These are phyloP conservation scores for Aegotheles bennettii DNA, from an alignment of 2,113 vertebrate genomes.

Conservation along the genomic window DNA sequence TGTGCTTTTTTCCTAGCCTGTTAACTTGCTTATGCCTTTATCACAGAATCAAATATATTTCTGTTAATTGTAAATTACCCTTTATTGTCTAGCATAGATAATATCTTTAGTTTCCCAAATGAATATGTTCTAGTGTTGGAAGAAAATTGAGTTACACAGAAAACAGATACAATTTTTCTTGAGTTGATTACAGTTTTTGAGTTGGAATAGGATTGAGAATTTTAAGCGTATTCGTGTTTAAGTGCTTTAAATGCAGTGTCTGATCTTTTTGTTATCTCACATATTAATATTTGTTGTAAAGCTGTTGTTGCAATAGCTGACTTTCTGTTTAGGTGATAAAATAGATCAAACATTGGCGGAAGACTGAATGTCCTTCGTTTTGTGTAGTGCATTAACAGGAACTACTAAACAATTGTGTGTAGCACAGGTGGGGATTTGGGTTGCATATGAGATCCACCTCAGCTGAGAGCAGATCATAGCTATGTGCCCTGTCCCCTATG, in stretches of 20 bases:
- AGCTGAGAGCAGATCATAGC: background rate
- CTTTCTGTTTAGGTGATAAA: background rate
- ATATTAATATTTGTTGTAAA: background rate
- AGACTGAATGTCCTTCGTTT: background rate
- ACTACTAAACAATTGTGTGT: background rate
- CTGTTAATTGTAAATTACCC: background rate
- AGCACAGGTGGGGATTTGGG: background rate
- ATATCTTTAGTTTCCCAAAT: background rate
- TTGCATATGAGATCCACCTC: background rate
- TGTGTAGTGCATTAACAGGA: background rate
- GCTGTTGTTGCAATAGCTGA: background rate
- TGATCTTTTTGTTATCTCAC: too few species aligned
- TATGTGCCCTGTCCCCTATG: rapidly evolving
- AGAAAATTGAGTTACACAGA: background rate
- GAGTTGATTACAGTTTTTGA: background rate
- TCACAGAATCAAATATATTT: background rate
- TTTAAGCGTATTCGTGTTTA: background rate
- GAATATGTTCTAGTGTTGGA: background rate
- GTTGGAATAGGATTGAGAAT: background rate
- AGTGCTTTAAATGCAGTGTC: background rate
- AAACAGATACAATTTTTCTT: background rate
- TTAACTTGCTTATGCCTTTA: background rate
- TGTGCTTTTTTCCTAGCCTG: background rate
- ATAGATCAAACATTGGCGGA: background rate
- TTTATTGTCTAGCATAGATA: background rate